These are phyloP conservation scores for Brachionichthys hirsutus DNA, from an alignment of 2,113 vertebrate species.

Conservation along the genomic window DNA sequence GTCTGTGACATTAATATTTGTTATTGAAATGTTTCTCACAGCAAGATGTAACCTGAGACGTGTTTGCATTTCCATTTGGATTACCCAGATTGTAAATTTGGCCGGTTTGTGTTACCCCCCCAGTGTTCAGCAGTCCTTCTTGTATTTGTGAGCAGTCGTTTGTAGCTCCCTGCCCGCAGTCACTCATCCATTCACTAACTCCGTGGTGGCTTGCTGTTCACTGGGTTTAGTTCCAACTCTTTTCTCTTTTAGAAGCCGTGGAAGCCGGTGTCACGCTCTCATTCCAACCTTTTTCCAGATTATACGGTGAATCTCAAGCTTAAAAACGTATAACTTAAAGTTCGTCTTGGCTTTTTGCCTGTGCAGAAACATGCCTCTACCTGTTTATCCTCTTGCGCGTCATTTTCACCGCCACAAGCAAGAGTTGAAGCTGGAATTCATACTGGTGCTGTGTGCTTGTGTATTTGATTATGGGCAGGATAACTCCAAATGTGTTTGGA, in stretches of 20 bases:
- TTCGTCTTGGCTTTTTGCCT: background rate
- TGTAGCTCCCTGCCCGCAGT: slow-evolving; percentile 43
- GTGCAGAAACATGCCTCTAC: background rate
- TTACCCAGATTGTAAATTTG: slow-evolving; percentile 12
- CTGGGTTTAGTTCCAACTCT: slow-evolving; percentile 40
- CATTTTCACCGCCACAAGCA: background rate
- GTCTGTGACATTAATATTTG: too few species aligned
- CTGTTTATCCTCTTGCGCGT: slow-evolving; percentile 6
- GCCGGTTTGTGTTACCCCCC: slow-evolving; percentile 12
- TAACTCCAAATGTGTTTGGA: too few species aligned
- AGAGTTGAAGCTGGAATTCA: too few species aligned
- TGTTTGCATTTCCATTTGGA: background rate
- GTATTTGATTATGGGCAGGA: too few species aligned
- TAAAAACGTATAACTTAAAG: background rate
- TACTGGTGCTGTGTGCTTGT: too few species aligned
- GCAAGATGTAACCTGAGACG: background rate
- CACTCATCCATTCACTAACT: slow-evolving; percentile 54
- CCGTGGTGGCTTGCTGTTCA: slow-evolving; percentile 46
- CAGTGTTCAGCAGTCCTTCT: slow-evolving; percentile 27
- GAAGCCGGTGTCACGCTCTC: background rate
- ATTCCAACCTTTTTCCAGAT: slow-evolving; percentile 10
- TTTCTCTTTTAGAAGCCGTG: slow-evolving; percentile 26
- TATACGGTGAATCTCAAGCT: background rate
- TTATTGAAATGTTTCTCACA: background rate
- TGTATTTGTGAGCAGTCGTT: slow-evolving; percentile 51